Conservation (phyloP, 2,113 vertebrate genomes). For the Hippoglossus stenolepis region DNA sequence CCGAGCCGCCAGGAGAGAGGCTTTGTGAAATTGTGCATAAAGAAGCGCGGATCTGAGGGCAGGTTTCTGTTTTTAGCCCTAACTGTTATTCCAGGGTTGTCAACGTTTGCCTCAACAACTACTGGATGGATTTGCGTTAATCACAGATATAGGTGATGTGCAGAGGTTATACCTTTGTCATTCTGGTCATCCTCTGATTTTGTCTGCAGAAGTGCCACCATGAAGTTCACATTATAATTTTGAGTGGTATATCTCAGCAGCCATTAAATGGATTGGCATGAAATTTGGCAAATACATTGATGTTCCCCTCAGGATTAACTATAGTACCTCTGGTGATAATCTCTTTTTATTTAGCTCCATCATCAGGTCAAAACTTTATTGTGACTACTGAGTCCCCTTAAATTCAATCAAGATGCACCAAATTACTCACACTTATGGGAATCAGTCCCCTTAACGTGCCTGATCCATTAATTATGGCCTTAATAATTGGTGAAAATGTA, state of each 20-base stretch:
- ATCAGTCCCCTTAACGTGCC: too few species aligned
- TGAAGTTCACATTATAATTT: too few species aligned
- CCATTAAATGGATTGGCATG: neutral
- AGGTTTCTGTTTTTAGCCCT: slow-evolving; percentile 24
- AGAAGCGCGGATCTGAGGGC: slow-evolving; percentile 15
- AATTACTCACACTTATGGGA: too few species aligned
- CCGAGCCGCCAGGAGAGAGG: slow-evolving; percentile 13
- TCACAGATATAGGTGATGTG: neutral
- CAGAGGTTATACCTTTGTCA: neutral
- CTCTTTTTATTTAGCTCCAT: neutral
- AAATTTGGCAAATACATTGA: neutral
- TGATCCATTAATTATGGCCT: too few species aligned
- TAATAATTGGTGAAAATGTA: too few species aligned
- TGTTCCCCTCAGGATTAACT: neutral
- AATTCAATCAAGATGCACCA: neutral
- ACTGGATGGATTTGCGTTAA: neutral
- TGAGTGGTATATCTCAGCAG: neutral
- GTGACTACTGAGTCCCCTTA: neutral
- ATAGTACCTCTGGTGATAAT: too few species aligned
- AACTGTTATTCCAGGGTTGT: neutral
- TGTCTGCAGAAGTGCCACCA: neutral
- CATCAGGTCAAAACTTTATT: neutral
- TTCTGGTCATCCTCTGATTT: neutral
- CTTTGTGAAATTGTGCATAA: slow-evolving; percentile 36
- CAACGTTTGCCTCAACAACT: neutral